Conservation (phyloP, 2,797 vertebrate species). For the Erpetoichthys calabaricus region DNA sequence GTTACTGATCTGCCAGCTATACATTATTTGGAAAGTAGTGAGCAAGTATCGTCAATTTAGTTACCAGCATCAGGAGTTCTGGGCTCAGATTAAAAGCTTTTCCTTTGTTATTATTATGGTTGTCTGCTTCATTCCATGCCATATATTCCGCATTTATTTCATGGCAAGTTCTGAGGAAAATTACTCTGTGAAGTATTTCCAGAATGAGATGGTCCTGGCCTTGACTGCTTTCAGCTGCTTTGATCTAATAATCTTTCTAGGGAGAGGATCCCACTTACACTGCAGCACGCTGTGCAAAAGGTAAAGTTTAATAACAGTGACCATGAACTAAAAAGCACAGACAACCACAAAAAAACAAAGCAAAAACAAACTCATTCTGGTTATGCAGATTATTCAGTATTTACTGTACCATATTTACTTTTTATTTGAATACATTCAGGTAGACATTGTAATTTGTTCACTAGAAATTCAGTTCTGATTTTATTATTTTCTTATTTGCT, state of each 20-base stretch:
- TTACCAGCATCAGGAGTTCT: conserved; percentile 67
- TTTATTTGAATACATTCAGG: too few species aligned
- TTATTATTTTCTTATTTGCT: too few species aligned
- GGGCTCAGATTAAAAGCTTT: conserved; percentile 70
- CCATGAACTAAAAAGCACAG: too few species aligned
- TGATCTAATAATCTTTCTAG: conserved; percentile 67
- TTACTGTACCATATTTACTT: too few species aligned
- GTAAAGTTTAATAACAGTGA: too few species aligned
- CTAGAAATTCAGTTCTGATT: too few species aligned
- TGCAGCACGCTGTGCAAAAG: neutral
- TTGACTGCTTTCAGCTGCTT: conserved; percentile 70
- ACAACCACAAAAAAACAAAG: too few species aligned
- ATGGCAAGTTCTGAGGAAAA: conserved; percentile 8
- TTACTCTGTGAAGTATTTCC: conserved; percentile 9
- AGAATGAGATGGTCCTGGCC: conserved; percentile 75
- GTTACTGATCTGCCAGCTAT: conserved; percentile 50
- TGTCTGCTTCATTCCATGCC: conserved; percentile 71
- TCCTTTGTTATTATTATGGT: conserved; percentile 70
- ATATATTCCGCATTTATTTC: conserved; percentile 66
- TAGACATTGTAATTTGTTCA: too few species aligned
- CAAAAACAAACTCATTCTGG: too few species aligned
- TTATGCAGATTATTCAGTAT: too few species aligned
- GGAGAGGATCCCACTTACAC: conserved; percentile 36
- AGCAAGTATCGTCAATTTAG: conserved; percentile 36
- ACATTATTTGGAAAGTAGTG: conserved; percentile 40